Percentiles rank a stretch among this genome's conserved stretches.
phyloP scores from a whole-genome alignment of 1,140 invertebrate genomes.

The Leptonema lineaticorne region DNA sequence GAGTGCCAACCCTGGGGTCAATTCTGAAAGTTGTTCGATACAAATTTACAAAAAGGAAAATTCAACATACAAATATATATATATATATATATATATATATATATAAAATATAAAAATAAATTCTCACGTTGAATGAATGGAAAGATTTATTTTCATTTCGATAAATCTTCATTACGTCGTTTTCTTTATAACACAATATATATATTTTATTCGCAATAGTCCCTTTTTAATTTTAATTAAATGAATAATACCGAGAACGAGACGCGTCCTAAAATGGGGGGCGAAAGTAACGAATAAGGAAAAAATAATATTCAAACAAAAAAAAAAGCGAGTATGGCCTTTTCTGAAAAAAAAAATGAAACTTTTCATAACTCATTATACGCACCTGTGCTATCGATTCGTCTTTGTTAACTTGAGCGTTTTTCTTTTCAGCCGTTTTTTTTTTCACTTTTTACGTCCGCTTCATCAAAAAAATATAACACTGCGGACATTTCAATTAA shows the following conservation, averaged over 20 bases:
- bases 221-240: conserved; percentile 22
- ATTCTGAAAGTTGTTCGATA: not conserved
- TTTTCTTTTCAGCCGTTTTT: too few species aligned
- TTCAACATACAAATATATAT: too few species aligned
- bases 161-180: conserved; percentile 8
- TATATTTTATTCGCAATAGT: conserved; percentile 4
- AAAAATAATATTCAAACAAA: too few species aligned
- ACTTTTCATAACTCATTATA: conserved; percentile 17
- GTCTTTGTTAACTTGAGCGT: conserved; percentile 18
- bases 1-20: not conserved
- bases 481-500: not conserved
- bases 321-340: too few species aligned
- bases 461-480: conserved; percentile 8
- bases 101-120: not conserved
- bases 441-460: conserved; percentile 1
- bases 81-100: too few species aligned
- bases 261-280: too few species aligned
- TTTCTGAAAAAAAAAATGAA: not conserved
- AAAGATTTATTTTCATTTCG: too few species aligned
- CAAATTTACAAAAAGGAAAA: not conserved
- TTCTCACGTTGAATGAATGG: too few species aligned
- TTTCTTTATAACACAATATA: too few species aligned
- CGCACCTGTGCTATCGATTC: conserved; percentile 23
- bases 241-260: conserved; percentile 10
- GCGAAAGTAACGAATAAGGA: too few species aligned